A percentile compares a stretch with the other conserved stretches of the same genome.
Conservation (phyloP, 2,888 invertebrate genomes). For the Apantesis nais region DNA sequence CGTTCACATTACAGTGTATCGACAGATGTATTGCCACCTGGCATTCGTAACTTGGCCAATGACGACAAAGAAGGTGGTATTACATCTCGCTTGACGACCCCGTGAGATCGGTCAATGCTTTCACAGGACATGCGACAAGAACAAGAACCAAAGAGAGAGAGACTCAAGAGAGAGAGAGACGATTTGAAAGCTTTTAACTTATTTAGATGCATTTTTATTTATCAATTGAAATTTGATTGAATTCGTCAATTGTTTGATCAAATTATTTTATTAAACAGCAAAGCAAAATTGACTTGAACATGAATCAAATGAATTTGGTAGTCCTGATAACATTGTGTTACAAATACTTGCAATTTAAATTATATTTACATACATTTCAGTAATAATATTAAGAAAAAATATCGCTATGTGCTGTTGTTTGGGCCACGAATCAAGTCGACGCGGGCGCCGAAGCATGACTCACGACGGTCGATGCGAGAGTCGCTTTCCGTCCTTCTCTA, state of each 20-base stretch:
- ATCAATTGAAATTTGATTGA: background rate
- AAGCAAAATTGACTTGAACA: background rate
- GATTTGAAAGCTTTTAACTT: constrained; percentile 3
- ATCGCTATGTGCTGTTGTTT: constrained; percentile 36
- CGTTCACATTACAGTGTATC: constrained; percentile 16
- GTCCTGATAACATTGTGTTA: background rate
- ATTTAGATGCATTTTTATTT: background rate
- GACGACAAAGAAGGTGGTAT: constrained; percentile 42
- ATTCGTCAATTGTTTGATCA: background rate
- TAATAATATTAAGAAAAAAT: constrained; percentile 13
- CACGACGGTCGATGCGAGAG: constrained; percentile 67
- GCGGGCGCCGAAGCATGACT: constrained; percentile 72
- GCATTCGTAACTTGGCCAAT: constrained; percentile 24
- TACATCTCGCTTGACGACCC: constrained; percentile 47
- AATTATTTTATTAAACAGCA: background rate
- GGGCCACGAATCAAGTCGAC: constrained; percentile 51
- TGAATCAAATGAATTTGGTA: background rate
- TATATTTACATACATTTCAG: background rate
- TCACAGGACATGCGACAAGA: constrained; percentile 45
- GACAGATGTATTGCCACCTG: constrained; percentile 48
- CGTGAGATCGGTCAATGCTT: constrained; percentile 52
- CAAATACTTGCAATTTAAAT: background rate
- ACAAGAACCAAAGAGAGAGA: constrained; percentile 28
- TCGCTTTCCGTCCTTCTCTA: constrained; percentile 60
- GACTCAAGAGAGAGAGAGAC: too few species aligned